Base-by-base conservation (phyloP, 1,140 invertebrate species). In the Delia radicum region DNA sequence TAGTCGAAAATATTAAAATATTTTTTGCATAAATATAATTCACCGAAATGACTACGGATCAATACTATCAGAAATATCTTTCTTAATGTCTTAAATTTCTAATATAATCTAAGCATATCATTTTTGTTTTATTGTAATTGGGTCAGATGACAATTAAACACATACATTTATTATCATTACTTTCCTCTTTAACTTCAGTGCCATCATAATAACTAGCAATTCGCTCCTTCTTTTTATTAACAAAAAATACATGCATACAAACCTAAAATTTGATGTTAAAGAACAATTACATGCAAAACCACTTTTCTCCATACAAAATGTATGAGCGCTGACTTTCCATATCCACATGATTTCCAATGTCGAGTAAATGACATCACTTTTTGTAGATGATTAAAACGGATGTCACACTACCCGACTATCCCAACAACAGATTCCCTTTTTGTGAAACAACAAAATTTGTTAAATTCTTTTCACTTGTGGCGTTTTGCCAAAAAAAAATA, bases 391-490 rank as follows among this genome's bases (percentile, higher is more conserved):
- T 18, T 8, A 55, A 55, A 55, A 55, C 28, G 65, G 65, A 69
- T 33, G 65, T 33, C 29, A 69, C 15, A 21, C 12, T 42, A 15
- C n/a, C 3, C 28, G 18, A n/a, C n/a, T 4, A 10, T 33, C 29
- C 27, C 10, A 27, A 69, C 29, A 7, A 31, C 29, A 7, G 15
- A 69, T 12, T 18, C 10, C n/a, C 65, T 28, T 27, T 26, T 27
- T 27, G 26, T 6, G 8, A 21, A 18, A n/a, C 10, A 13, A 33
- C 7, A 21, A 8, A 27, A 2, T 7, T 69, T 69, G 65, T 33
- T 69, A 33, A 69, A 37, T 69, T 69, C 33, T 69, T n/a, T 69
- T 69, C 7, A 69, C 21, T 24, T 69, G 65, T 69, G 65, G 18
- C 65, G 37, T 69, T 69, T 33, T 69, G 65, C 65, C 65, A 69